phyloP scores from a whole-genome alignment of 2,113 vertebrate genomes.

The Ptilorrhoa leucosticta region DNA sequence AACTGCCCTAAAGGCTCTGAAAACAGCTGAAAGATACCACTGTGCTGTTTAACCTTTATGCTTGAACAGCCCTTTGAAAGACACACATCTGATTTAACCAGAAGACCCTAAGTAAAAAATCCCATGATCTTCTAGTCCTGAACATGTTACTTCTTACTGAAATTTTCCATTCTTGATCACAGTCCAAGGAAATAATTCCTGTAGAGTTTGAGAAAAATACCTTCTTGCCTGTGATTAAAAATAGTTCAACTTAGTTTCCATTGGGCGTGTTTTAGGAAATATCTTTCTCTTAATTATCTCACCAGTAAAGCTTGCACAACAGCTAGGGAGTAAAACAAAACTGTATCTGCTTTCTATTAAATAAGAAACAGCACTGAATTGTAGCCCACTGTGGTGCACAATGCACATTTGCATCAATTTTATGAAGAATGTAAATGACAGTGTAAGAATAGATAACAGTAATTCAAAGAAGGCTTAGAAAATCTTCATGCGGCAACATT shows the following conservation, averaged over 20 bases:
- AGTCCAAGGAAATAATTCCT: neutral
- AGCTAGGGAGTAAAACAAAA: neutral
- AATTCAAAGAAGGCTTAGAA: neutral
- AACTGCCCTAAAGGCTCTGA: neutral
- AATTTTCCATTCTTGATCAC: neutral
- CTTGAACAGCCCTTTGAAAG: neutral
- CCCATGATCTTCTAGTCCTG: neutral
- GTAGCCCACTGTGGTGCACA: neutral
- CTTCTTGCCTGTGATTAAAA: neutral
- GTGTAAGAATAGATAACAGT: neutral
- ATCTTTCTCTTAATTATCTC: neutral
- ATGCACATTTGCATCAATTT: neutral
- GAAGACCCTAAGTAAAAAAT: neutral
- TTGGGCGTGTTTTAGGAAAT: neutral
- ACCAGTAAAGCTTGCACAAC: neutral
- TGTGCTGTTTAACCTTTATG: neutral
- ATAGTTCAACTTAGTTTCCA: neutral
- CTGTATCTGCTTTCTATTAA: neutral
- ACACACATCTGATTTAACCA: neutral
- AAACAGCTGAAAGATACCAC: neutral
- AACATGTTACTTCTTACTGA: neutral
- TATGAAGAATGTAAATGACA: neutral
- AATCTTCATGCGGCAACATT: neutral
- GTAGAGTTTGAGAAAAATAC: neutral
- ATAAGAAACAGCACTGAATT: neutral